Evolutionary conservation across 1,140 invertebrate genomes (phyloP), one percentile per base, ranked within the genome.

Genomic region (Cataglyphis hispanica): DNA sequence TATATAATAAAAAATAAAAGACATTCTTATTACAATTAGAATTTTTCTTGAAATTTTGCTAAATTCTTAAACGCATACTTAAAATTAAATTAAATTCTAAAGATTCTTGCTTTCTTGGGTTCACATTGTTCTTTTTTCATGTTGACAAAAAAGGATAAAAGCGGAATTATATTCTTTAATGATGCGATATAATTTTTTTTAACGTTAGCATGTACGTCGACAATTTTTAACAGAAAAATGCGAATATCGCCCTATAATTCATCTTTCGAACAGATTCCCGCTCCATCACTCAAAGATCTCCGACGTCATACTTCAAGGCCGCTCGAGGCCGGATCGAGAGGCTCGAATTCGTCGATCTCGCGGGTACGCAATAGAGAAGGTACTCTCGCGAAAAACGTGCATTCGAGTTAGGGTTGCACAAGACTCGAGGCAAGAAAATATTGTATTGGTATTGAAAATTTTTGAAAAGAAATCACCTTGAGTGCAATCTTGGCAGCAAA

Each of bases 281-380:
- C 64, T 70, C n/a, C 81, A 37, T 22, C 22, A 22, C 25, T 7
- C 53, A 46, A 72, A 25, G 72, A n/a, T 74, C 67, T 53, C 34
- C 25, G 58, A 66, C 76, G 46, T 84, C 75, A 46, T 31, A 66
- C 85, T 83, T 77, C 89, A 90, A 90, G 89, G 89, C 88, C 88
- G 83, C 80, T 90, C 89, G 89, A 90, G 89, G 89, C 89, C 89
- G 77, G 86, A 90, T 89, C 88, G 88, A 90, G 88, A 89, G 80
- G 81, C 60, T 89, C 77, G 88, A 90, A 90, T 90, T 90, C 70
- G 88, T 78, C 64, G 86, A 69, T 83, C 84, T 37, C 58, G 85
- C 87, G 87, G 61, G 31, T 31, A 31, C 31, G 31, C 2, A 31
- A 64, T 76, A 66, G 83, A 61, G 63, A 27, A 72, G 58, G 46